Evolutionary conservation across 2,888 invertebrate species (phyloP).

Genomic region (Cantharis flavilabris): DNA sequence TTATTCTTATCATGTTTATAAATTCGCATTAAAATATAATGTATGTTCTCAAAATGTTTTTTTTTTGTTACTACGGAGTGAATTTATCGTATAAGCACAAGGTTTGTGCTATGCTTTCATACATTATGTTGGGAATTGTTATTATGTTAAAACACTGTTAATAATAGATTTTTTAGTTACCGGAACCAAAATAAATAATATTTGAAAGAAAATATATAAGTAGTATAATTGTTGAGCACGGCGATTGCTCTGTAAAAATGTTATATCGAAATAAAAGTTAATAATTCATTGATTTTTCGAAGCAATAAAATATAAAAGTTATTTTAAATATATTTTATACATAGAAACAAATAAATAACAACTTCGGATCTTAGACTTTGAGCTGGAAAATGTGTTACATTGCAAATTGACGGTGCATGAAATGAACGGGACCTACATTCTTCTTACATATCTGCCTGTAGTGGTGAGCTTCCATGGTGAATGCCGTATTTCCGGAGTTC

Average conservation of each 20-base stretch:
- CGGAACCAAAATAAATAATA: neutral
- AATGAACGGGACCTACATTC: conserved; percentile 48
- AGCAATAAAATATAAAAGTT: neutral
- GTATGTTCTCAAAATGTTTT: too few relatives aligned
- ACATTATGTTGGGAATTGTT: neutral
- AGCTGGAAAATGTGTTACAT: conserved; percentile 36
- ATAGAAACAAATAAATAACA: conserved; percentile 15
- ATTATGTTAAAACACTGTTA: too few relatives aligned
- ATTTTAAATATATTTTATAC: conserved; percentile 15
- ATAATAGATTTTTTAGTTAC: too few relatives aligned
- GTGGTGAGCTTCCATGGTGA: conserved; percentile 37
- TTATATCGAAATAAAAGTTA: neutral
- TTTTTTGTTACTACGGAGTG: too few relatives aligned
- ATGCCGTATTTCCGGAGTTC: conserved; percentile 39
- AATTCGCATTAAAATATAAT: too few relatives aligned
- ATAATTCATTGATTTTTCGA: neutral
- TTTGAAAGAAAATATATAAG: too few relatives aligned
- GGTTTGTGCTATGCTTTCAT: neutral
- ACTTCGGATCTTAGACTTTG: conserved; percentile 23
- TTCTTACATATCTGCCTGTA: conserved; percentile 35
- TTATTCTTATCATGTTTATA: too few relatives aligned
- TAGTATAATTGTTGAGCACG: too few relatives aligned
- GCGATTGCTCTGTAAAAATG: too few relatives aligned
- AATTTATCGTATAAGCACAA: too few relatives aligned
- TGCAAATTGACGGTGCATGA: conserved; percentile 52